Conservation (phyloP, 2,797 vertebrate genomes). For the Buphagus erythrorhynchus region DNA sequence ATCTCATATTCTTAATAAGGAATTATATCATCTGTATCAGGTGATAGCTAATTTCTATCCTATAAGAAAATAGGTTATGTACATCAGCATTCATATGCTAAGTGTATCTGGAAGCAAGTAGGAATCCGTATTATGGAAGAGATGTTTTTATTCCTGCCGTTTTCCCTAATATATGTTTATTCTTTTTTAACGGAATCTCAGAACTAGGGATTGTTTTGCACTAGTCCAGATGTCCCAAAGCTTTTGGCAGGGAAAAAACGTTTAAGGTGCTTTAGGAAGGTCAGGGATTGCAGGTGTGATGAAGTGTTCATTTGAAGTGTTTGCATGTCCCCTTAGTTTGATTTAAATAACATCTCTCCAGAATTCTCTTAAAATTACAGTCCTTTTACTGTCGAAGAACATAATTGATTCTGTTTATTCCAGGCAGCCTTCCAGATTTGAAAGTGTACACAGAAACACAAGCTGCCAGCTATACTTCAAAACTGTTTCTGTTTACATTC, state of each 20-base stretch:
- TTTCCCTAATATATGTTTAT: background rate
- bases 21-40: background rate
- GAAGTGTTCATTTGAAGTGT: background rate
- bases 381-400: conserved; percentile 37
- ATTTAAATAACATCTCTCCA: background rate
- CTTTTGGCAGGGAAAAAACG: background rate
- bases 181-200: background rate
- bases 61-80: background rate
- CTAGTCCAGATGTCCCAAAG: background rate
- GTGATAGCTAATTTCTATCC: background rate
- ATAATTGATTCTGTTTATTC: conserved; percentile 55
- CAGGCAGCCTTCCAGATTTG: conserved; percentile 57
- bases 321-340: background rate
- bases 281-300: background rate
- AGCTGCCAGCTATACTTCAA: conserved; percentile 54
- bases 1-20: background rate
- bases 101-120: background rate
- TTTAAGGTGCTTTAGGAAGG: background rate
- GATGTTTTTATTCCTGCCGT: background rate
- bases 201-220: background rate
- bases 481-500: conserved; percentile 58
- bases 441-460: conserved; percentile 55
- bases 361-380: conserved; percentile 20
- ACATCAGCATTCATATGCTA: background rate
- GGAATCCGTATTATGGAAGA: background rate